Base-by-base conservation (phyloP, 2,797 vertebrate genomes). In the Pachyuromys duprasi region DNA sequence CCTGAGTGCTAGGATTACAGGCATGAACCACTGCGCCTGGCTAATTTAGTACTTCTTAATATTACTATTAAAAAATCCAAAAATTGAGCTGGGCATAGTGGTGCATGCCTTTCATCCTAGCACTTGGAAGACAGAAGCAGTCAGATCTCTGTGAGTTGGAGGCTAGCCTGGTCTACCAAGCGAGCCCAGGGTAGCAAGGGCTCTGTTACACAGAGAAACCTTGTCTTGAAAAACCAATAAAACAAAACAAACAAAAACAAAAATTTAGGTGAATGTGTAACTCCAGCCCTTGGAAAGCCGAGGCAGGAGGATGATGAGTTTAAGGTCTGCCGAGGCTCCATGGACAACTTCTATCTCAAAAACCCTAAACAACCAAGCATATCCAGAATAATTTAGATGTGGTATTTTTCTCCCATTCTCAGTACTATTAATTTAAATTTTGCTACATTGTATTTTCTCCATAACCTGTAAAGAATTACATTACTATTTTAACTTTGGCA, bases 1-100 rank as follows among this genome's bases (percentile, higher is more conserved):
- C 49, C 49, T 11, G 49, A 49, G 49, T 49, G 49, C 49, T 49
- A 11, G 49, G 49, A 49, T 49, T 49, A 49, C 49, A 11, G 49
- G 49, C 49, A 49, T 49, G 49, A 8, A 49, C 49, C 49, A 49
- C 49, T 49, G 49, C 49, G 49, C 49, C 49, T 49, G 49, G 49
- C 49, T 11, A 49, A 49, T 9, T 49, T 49, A 49, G 49, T 11
- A 86, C 76, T 92, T 90, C 49, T 81, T 28, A 93, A 53, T 63
- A 88, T 92, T 36, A 36, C 93, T 83, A 17, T 49, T 93, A 95
- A 92, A 84, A 95, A 95, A 79, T 69, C 69, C 33, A 87, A 95
- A 92, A 76, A 62, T 45, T 36, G 75, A 75, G 55, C 28, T 42
- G 69, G 72, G 55, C 20, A 31, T 76, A 39, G 9, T 88, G 3